Evolutionary conservation across 2,113 vertebrate genomes (phyloP), one percentile per base, ranked within the genome.

Genomic region (Proteles cristata): DNA sequence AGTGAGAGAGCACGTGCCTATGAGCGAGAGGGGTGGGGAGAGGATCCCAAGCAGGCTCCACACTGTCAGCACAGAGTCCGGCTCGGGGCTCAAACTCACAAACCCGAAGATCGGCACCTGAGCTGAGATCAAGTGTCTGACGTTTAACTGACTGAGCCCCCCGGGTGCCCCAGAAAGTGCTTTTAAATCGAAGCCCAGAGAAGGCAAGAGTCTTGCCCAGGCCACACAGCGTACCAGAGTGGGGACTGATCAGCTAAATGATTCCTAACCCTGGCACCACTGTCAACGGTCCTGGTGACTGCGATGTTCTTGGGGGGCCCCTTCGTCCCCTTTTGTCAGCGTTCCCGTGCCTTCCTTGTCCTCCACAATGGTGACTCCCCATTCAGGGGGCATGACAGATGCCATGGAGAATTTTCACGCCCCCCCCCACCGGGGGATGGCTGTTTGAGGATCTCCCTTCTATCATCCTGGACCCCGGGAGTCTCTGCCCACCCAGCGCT

Each of bases 321-420:
- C 33, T 5, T 3, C 7, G 5, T 2, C 15, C 28, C 28, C 4
- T 25, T 55, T 15, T 16, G 53, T 43, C 31, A 43, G 66, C 9
- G 19, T 39, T 11, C 28, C 45, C 31, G 0, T 0, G 0, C 6
- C 25, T 81, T 2, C 73, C 5, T 14, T 17, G 7, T 35, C 25
- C 48, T 65, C 45, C n/a, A 43, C 1, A 3, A 31, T 2, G 11
- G 76, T 10, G 21, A 26, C 5, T 11, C 74, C 63, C 65, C 33
- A 3, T 74, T 43, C 4, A 4, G 48, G 74, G 53, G 53, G 77
- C 35, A 10, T 25, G 69, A 39, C 1, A 21, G 12, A 25, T 8
- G 31, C 71, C 87, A 28, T 0, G 35, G 87, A 48, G 39, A n/a
- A 5, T 3, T 73, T 10, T 33, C 14, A 0, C 12, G 23, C 45